Evolutionary conservation across 2,113 vertebrate species (phyloP), one percentile per base, ranked within the genome.

Genomic region (Stegostoma tigrinum): DNA sequence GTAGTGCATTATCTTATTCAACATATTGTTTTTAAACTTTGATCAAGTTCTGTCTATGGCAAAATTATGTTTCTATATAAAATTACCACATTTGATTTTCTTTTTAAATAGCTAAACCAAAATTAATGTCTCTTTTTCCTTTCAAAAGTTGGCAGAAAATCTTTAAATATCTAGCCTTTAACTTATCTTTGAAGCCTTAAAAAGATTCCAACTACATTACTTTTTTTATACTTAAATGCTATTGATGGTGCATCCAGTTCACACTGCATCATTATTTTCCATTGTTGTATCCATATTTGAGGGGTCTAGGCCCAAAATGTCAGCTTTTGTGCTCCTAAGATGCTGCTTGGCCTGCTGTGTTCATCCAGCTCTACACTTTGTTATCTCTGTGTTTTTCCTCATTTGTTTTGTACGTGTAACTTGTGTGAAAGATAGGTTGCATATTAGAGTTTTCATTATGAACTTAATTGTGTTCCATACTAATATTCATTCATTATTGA

Each of bases 401-500:
- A 17, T 38, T 38, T 17, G 17, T 6, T 91, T 66, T n/a, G 15
- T 61, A 34, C 87, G 64, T 34, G 52, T n/a, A 90, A 90, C 52
- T 17, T 90, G 52, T 93, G 66, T 38, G 38, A 93, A 66, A n/a
- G 30, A 66, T 93, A n/a, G 89, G 34, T 66, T 93, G 61, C n/a
- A 64, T 38, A 66, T 66, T 3, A 91, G 87, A 93, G 34, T 93
- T 93, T 93, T 66, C n/a, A 93, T 93, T 66, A 38, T 19, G 89
- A 93, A 34, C 61, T 93, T 42, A 23, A 66, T 67, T 64, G 55
- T 38, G 66, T 66, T 19, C n/a, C 89, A 93, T 38, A n/a, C 89
- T 34, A 93, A 93, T 67, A 66, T 66, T 66, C 55, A 67, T 67
- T 66, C n/a, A 93, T 66, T 66, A 93, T 93, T 93, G 64, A 93